Conservation (phyloP, 2,113 vertebrate species). For the Noturus placidus region DNA sequence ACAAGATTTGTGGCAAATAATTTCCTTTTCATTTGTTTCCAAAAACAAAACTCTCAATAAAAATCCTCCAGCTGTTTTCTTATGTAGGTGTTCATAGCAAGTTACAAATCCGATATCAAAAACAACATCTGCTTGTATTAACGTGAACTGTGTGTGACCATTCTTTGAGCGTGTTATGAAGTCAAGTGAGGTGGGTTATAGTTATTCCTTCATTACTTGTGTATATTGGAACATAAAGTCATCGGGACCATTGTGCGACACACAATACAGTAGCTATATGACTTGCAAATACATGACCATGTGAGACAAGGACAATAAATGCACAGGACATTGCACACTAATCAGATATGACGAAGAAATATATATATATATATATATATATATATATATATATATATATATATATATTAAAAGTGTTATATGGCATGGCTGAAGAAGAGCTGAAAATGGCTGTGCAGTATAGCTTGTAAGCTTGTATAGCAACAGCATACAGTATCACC, state of each 20-base stretch:
- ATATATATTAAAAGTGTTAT: not conserved
- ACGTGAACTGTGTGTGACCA: not conserved
- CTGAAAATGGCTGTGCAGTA: not conserved
- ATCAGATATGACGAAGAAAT: too few species aligned
- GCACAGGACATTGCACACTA: too few species aligned
- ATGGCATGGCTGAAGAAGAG: not conserved
- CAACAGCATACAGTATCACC: not conserved
- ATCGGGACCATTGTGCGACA: not conserved
- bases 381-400: too few species aligned
- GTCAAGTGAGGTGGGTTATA: not conserved
- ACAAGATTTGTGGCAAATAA: not conserved
- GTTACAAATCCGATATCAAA: too few species aligned
- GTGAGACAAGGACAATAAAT: not conserved
- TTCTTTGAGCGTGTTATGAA: not conserved
- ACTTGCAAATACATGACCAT: not conserved
- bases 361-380: too few species aligned
- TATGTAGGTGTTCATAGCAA: too few species aligned
- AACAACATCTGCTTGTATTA: too few species aligned
- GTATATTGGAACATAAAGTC: not conserved
- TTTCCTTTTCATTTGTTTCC: too few species aligned
- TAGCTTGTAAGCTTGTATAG: not conserved
- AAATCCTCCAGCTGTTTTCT: too few species aligned
- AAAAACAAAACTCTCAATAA: too few species aligned
- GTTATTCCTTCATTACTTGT: not conserved
- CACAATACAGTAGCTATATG: not conserved